Base-by-base conservation (phyloP, 53 echinoderm and acorn worm genomes). In the Glandiceps talaboti region DNA sequence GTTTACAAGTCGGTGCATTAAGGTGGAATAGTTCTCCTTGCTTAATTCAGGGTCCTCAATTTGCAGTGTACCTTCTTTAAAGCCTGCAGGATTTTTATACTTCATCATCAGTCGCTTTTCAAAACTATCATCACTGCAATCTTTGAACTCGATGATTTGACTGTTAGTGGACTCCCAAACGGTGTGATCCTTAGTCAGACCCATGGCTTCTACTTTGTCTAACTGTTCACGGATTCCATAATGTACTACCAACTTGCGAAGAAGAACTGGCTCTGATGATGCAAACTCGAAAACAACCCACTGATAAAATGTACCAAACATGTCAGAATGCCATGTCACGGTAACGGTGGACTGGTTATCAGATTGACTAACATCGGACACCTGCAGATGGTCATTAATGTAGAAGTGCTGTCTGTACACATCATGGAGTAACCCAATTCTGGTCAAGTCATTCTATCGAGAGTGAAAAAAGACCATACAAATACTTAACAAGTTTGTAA, bases 271-370 rank as follows among this genome's bases (percentile, higher is more conserved):
- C 33, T 87, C 74, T 0, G 80, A 81, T 0, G 80, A 81, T 20
- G 89, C 93, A 78, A 97, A 97, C 84, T 93, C 92, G 85, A 97
- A 90, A 32, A 97, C 91, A 27, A 97, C 91, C 92, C 93, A 91
- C 86, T 97, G 97, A 73, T 86, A 91, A 84, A 97, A 97, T 32
- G 87, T 87, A 12, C 97, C 97, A 25, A 87, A 83, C 84, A 84
- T 79, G 14, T 83, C 45, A 28, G 91, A 84, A 74, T 80, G 79
- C 77, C 92, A 97, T 32, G 75, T 85, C 27, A 97, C 89, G 26
- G 79, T 28, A 28, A 97, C 79, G 74, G 31, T 81, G n/a, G n/a
- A n/a, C n/a, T n/a, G n/a, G n/a, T n/a, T n/a, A 76, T 91, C 92
- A 27, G 83, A 83, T 75, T 85, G 80, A 6, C 81, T 73, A 28